Evolutionary conservation across 2,888 invertebrate genomes (phyloP).

Genomic region (Nemoura dubitans): DNA sequence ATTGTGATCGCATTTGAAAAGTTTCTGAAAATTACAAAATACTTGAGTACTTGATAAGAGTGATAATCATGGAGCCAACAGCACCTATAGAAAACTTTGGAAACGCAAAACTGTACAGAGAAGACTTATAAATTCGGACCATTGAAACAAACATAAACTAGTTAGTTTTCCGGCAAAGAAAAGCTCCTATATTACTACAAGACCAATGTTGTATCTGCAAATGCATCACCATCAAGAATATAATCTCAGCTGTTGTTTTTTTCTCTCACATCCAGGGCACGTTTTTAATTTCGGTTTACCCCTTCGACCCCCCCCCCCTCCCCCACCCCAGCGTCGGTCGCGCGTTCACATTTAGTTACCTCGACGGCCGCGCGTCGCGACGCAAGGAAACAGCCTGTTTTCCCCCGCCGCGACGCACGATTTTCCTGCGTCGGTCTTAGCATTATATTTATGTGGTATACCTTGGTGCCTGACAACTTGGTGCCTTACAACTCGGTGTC

Average conservation of each 20-base stretch:
- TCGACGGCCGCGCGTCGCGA: conserved; percentile 35
- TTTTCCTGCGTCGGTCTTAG: conserved; percentile 35
- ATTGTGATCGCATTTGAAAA: background rate
- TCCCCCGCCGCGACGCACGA: conserved; percentile 18
- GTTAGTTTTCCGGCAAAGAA: background rate
- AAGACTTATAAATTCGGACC: no score
- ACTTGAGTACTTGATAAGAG: no score
- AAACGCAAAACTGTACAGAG: no score
- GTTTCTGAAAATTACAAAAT: background rate
- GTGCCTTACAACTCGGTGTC: no score
- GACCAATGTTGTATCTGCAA: background rate
- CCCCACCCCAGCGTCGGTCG: background rate
- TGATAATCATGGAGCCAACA: no score
- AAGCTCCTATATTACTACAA: background rate
- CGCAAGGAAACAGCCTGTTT: conserved; percentile 51
- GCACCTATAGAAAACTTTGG: no score
- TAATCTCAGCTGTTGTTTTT: conserved; percentile 44
- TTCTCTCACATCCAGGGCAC: conserved; percentile 49
- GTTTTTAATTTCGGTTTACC: conserved; percentile 51
- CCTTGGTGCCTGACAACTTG: conserved; percentile 21
- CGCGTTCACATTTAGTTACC: conserved; percentile 29
- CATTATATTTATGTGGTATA: conserved; percentile 24
- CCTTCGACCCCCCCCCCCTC: conserved; percentile 31
- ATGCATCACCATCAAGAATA: conserved; percentile 33
- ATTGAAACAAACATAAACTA: background rate